Evolutionary conservation across 30 jellyfish, hydroid and myxozoan species (phyloP).

Genomic region (Cassiopea xamachana): DNA sequence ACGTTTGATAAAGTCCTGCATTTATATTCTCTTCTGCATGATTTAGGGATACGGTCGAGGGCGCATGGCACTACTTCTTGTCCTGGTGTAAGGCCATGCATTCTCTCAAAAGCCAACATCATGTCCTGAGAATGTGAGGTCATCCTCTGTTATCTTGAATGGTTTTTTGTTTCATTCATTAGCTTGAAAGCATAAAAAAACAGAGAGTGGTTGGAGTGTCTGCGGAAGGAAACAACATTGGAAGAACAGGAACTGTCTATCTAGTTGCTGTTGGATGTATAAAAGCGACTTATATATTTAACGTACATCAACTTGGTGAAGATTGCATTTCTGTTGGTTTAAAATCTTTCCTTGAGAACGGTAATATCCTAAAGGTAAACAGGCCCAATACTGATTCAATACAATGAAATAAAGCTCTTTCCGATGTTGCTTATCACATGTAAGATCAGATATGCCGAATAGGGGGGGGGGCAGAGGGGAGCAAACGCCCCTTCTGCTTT

Average conservation of each 20-base stretch:
- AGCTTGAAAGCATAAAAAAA: slow-evolving; percentile 51
- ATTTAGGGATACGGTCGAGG: too few relatives aligned
- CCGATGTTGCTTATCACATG: not conserved
- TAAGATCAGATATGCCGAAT: too few relatives aligned
- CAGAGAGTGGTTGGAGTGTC: slow-evolving; percentile 83
- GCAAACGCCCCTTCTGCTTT: too few relatives aligned
- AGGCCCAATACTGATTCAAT: not conserved
- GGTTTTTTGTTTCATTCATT: not conserved
- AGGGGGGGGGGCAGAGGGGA: too few relatives aligned
- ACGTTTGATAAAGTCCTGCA: too few relatives aligned
- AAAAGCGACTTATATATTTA: slow-evolving; percentile 69
- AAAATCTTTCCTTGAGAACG: slow-evolving; percentile 40
- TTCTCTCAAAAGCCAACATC: too few relatives aligned
- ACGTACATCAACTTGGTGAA: slow-evolving; percentile 68
- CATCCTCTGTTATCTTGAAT: too few relatives aligned
- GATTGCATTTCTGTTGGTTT: slow-evolving; percentile 69
- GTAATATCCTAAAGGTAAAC: slow-evolving; percentile 65
- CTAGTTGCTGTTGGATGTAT: slow-evolving; percentile 79
- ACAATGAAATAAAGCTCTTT: slow-evolving; percentile 42
- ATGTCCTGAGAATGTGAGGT: too few relatives aligned
- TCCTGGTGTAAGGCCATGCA: too few relatives aligned
- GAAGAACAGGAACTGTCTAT: slow-evolving; percentile 74
- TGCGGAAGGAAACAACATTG: slow-evolving; percentile 82
- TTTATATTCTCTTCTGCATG: too few relatives aligned
- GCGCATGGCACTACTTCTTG: too few relatives aligned